Evolutionary conservation across 2,113 vertebrate genomes (phyloP), one percentile per base, ranked within the genome.

Genomic region (Hippocampus comes): DNA sequence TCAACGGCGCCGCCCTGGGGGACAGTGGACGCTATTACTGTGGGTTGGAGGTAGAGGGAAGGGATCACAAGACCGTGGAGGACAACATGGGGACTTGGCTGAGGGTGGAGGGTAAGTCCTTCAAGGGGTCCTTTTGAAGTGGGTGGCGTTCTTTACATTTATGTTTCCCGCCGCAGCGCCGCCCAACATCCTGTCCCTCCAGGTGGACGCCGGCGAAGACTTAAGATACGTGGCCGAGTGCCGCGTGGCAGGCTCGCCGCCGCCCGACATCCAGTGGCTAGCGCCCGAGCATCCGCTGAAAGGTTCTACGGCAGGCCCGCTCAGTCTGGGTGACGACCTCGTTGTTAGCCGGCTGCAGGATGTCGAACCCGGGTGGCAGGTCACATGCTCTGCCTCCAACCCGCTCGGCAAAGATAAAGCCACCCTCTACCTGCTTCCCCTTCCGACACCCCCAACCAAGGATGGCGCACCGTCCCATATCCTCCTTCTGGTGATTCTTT

Each of bases 1-100:
- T 98, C 17, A 95, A 92, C 86, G 91, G 92, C 57, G 89, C 93
- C 71, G 82, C 88, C 74, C 93, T 95, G 91, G 93, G 89, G 0
- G 97, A 99, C 89, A 91, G 71, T 0, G 94, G 94, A 9, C 94
- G 91, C 72, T 98, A 97, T 76, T 99, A 94, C 91, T 99, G 97
- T 83, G 70, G 95, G 0, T 93, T 98, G 9, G 96, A 98, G 91
- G 72, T 99, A 23, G 88, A 93, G 0, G 94, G 94, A 1, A 92
- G 94, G 2, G 46, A 88, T 9, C 94, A 94, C 0, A 76, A 92
- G 84, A 93, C 94, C 88, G 96, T 94, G 0, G 96, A 98, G 86
- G 95, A 95, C 86, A 95, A 94, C 85, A 92, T 92, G 41, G 96
- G 96, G 0, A 93, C 95, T 42, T 88, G 90, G 38, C 93, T 98